These are phyloP conservation scores for Gallinago solitaria DNA, from an alignment of 2,797 vertebrate species.

Conservation along the genomic window DNA sequence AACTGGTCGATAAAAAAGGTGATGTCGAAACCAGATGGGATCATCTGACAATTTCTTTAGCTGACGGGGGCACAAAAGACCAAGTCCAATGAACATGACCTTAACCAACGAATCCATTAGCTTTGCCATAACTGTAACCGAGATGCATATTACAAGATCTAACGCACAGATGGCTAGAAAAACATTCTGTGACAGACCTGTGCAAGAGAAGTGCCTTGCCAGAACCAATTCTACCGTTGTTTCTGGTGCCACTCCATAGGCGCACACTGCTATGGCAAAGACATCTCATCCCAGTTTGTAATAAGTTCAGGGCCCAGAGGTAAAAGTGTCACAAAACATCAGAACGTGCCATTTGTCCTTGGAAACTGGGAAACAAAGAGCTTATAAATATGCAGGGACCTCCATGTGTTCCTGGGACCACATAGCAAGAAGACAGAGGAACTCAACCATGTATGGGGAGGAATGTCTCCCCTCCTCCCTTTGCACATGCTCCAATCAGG, in stretches of 20 bases:
- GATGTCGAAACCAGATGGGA: background rate
- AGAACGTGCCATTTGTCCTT: background rate
- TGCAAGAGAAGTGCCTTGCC: background rate
- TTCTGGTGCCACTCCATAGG: background rate
- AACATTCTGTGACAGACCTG: background rate
- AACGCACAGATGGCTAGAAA: background rate
- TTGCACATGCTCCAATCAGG: background rate
- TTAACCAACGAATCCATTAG: background rate
- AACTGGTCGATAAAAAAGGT: background rate
- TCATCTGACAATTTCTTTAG: background rate
- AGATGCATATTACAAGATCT: background rate
- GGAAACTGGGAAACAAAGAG: background rate
- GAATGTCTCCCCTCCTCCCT: background rate
- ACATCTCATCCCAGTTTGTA: background rate
- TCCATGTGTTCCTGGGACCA: constrained; percentile 4
- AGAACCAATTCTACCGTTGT: background rate
- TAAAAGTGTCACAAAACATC: background rate
- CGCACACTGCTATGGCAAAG: background rate
- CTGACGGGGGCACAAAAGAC: background rate
- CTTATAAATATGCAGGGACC: background rate
- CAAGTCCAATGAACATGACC: background rate
- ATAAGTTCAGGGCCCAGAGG: background rate
- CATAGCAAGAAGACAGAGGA: constrained; percentile 22
- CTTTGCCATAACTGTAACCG: background rate
- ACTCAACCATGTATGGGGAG: background rate